A percentile compares a stretch with the other conserved stretches of the same genome.
phyloP scores from a whole-genome alignment of 2,113 vertebrate genomes.

The Trochalopteron elliotii region DNA sequence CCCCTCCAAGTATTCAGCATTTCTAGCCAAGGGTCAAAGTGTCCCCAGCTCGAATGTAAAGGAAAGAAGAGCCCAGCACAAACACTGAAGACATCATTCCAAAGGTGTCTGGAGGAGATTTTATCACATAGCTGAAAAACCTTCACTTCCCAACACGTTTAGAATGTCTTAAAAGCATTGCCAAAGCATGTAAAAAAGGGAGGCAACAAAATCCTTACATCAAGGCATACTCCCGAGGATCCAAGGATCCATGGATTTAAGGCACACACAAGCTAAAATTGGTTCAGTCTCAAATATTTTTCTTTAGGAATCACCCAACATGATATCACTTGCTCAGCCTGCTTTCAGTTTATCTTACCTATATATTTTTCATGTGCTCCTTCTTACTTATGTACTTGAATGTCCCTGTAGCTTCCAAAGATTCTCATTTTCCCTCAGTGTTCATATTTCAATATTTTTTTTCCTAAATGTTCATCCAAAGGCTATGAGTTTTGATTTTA shows the following conservation, averaged over 20 bases:
- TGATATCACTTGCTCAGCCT: background rate
- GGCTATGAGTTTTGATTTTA: background rate
- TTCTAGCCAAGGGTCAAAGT: background rate
- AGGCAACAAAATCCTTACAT: background rate
- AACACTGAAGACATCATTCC: background rate
- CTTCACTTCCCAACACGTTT: accelerated
- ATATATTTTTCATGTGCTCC: background rate
- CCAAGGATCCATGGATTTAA: background rate
- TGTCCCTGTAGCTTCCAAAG: background rate
- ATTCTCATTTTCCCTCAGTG: background rate
- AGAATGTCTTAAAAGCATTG: background rate
- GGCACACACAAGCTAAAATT: background rate
- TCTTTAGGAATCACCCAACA: background rate
- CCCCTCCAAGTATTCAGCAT: background rate
- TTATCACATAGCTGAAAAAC: background rate
- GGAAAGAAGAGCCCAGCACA: background rate
- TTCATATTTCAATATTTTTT: background rate
- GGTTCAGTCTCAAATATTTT: background rate
- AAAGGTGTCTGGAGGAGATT: background rate
- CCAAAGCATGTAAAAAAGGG: background rate
- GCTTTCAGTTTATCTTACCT: background rate
- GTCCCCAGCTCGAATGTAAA: background rate
- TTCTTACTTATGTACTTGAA: background rate
- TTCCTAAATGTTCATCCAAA: background rate
- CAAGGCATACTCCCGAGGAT: background rate